Evolutionary conservation across 2,797 vertebrate species (phyloP).

Genomic region (Capromys pilorides): DNA sequence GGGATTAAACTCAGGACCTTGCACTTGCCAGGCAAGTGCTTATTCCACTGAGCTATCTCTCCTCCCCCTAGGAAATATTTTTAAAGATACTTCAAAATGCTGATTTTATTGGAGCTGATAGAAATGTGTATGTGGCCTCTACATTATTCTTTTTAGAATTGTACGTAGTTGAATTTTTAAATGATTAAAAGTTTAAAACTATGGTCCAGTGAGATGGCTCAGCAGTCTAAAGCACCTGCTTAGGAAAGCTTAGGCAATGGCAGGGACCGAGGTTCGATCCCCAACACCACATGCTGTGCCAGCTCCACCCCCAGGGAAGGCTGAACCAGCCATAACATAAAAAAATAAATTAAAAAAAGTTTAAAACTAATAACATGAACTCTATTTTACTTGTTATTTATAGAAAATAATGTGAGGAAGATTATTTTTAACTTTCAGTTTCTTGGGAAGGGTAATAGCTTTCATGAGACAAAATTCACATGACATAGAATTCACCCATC

Average conservation of each 20-base stretch:
- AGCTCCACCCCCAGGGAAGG: no score
- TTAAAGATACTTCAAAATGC: not conserved
- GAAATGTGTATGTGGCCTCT: not conserved
- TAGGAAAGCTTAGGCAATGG: no score
- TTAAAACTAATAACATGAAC: conserved; percentile 33
- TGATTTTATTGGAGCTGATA: not conserved
- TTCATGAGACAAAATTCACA: conserved; percentile 14
- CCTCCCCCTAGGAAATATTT: not conserved
- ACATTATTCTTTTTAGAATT: not conserved
- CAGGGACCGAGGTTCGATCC: no score
- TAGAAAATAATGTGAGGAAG: not conserved
- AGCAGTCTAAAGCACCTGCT: no score
- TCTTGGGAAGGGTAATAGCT: not conserved
- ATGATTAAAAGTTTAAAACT: conserved; percentile 40
- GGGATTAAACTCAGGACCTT: no score
- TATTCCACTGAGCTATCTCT: no score
- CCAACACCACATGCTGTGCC: no score
- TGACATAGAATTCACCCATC: not conserved
- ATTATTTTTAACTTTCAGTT: not conserved
- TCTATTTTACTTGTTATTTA: conserved; percentile 37
- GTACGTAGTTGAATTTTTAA: not conserved
- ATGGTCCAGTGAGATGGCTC: no score
- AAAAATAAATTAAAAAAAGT: conserved; percentile 44
- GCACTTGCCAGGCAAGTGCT: no score
- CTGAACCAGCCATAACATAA: no score